Evolutionary conservation across 2,113 vertebrate genomes (phyloP).

Genomic region (Anseranas semipalmata): DNA sequence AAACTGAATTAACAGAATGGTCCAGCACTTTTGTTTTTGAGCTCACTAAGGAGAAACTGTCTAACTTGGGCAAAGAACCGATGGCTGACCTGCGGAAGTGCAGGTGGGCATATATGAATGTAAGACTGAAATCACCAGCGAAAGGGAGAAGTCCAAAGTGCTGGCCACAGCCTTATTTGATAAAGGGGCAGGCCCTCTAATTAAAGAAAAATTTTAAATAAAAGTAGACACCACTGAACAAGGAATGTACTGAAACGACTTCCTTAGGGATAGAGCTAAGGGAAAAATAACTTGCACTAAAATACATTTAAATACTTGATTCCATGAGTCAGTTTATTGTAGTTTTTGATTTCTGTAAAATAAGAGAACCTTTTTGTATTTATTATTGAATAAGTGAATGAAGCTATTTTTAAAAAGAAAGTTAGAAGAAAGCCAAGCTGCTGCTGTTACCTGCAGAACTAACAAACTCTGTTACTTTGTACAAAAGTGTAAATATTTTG

Average conservation of each 20-base stretch:
- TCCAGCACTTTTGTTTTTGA: constrained; percentile 81
- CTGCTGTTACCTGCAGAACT: constrained; percentile 91
- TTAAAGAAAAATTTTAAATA: constrained; percentile 82
- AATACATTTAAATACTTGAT: constrained; percentile 97
- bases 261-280: constrained; percentile 95
- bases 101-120: constrained; percentile 83
- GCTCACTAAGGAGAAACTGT: constrained; percentile 80
- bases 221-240: constrained; percentile 99
- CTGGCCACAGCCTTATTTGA: constrained; percentile 94
- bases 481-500: constrained; percentile 97
- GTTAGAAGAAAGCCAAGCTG: constrained; percentile 92
- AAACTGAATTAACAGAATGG: constrained; percentile 56
- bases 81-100: constrained; percentile 73
- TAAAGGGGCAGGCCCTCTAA: constrained; percentile 95
- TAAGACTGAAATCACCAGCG: constrained; percentile 96
- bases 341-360: constrained; percentile 97
- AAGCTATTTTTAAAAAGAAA: constrained; percentile 97
- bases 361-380: constrained; percentile 99
- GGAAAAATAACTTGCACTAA: constrained; percentile 99
- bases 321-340: constrained; percentile 99
- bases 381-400: constrained; percentile 99
- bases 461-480: constrained; percentile 96
- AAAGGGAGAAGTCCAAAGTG: constrained; percentile 92
- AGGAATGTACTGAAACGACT: constrained; percentile 99
- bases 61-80: constrained; percentile 76